Evolutionary conservation across 2,113 vertebrate genomes (phyloP).

Genomic region (Polypterus senegalus): DNA sequence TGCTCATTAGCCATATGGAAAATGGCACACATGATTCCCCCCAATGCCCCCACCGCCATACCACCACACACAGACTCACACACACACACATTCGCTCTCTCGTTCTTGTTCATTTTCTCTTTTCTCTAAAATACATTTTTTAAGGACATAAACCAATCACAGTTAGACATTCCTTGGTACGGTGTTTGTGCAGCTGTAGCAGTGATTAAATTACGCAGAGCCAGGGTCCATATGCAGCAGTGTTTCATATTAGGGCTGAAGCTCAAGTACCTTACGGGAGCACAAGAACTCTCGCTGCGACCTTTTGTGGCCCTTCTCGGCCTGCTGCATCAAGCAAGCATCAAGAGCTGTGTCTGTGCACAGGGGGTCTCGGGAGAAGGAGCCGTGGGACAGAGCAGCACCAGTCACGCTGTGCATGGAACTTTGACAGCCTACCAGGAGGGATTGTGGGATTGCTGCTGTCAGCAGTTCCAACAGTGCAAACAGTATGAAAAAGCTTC

Average conservation of each 20-base stretch:
- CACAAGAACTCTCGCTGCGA: constrained; percentile 60
- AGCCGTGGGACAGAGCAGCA: constrained; percentile 62
- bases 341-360: constrained; percentile 65
- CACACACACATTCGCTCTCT: too few species aligned
- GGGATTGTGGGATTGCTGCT: constrained; percentile 73
- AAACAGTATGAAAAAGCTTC: constrained; percentile 83
- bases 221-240: constrained; percentile 56
- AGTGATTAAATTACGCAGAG: constrained; percentile 77
- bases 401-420: constrained; percentile 68
- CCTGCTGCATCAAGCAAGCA: constrained; percentile 63
- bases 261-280: constrained; percentile 64
- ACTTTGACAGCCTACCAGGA: constrained; percentile 86
- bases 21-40: constrained; percentile 59
- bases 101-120: constrained; percentile 15
- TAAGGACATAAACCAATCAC: constrained; percentile 80
- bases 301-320: constrained; percentile 54
- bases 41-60: too few species aligned
- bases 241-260: constrained; percentile 64
- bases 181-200: constrained; percentile 95
- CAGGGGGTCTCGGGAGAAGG: constrained; percentile 54
- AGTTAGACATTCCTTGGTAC: constrained; percentile 76
- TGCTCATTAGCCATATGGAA: constrained; percentile 85
- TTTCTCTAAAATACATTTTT: constrained; percentile 61
- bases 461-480: constrained; percentile 93
- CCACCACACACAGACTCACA: too few species aligned